Evolutionary conservation across 2,888 invertebrate species (phyloP).

Genomic region (Proisotoma minuta): DNA sequence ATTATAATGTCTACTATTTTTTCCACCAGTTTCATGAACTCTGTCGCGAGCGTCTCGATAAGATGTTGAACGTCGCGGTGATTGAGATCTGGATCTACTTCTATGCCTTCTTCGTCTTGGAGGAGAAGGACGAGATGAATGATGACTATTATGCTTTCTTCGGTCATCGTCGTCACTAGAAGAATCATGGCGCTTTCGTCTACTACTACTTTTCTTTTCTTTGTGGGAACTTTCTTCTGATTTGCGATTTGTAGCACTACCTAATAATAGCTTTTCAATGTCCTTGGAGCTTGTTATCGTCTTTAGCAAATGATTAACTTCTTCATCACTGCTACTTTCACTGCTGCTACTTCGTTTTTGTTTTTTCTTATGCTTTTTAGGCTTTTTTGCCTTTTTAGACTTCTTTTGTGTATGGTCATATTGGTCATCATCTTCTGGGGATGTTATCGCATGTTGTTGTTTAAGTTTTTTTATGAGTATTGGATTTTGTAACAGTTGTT

Average conservation of each 20-base stretch:
- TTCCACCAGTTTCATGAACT: not conserved
- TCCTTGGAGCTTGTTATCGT: conserved; percentile 49
- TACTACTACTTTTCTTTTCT: conserved; percentile 41
- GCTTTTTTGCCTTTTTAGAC: conserved; percentile 12
- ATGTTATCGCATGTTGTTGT: conserved; percentile 55
- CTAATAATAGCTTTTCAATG: conserved; percentile 61
- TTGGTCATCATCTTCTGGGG: not conserved
- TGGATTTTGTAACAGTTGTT: conserved; percentile 83
- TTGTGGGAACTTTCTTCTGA: conserved; percentile 62
- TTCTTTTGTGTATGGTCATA: conserved; percentile 52
- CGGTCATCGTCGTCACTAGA: conserved; percentile 41
- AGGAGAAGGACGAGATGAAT: not conserved
- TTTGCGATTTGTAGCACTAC: conserved; percentile 47
- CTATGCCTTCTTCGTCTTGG: conserved; percentile 1
- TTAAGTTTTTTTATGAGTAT: conserved; percentile 81
- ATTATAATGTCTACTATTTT: not conserved
- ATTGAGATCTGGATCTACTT: conserved; percentile 9
- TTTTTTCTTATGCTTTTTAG: conserved; percentile 52
- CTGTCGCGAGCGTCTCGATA: not conserved
- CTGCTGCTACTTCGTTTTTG: conserved; percentile 52
- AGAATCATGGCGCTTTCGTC: not conserved
- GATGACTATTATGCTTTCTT: conserved; percentile 28
- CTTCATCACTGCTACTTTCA: conserved; percentile 27
- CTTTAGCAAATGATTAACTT: conserved; percentile 16
- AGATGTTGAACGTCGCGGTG: not conserved